phyloP scores from a whole-genome alignment of 2,113 vertebrate genomes.

The Xiphophorus couchianus region DNA sequence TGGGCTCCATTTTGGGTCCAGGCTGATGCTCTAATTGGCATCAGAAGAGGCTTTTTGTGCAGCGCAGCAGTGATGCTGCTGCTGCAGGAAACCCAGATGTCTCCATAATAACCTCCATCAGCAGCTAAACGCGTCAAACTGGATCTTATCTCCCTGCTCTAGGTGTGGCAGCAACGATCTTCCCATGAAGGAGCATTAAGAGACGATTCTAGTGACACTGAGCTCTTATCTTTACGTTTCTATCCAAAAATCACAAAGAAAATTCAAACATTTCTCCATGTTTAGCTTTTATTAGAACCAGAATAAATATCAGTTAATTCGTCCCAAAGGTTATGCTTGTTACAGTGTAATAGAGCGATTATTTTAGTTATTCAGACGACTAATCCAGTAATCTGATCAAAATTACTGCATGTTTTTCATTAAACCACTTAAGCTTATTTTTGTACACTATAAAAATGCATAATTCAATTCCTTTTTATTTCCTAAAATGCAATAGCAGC shows the following conservation, averaged over 20 bases:
- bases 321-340: neutral
- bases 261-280: too few species aligned
- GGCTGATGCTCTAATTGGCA: slow-evolving; percentile 52
- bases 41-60: slow-evolving; percentile 35
- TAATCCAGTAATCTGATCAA: too few species aligned
- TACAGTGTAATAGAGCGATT: neutral
- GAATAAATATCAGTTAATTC: neutral
- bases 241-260: too few species aligned
- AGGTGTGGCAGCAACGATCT: neutral
- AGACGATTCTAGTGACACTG: too few species aligned
- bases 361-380: too few species aligned
- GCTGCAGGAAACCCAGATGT: neutral
- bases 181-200: too few species aligned
- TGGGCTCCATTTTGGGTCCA: slow-evolving; percentile 69
- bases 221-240: neutral
- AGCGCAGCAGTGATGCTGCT: slow-evolving; percentile 11
- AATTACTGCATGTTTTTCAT: too few species aligned
- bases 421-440: too few species aligned
- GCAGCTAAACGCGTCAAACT: neutral
- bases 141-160: neutral
- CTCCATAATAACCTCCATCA: slow-evolving; percentile 4
- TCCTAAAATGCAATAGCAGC: too few species aligned
- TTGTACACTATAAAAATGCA: too few species aligned
- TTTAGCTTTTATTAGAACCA: neutral
- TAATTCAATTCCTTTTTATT: too few species aligned